A percentile compares a stretch with the other conserved stretches of the same genome.
phyloP scores from a whole-genome alignment of 1,140 invertebrate genomes.

The Coenobita brevimanus region DNA sequence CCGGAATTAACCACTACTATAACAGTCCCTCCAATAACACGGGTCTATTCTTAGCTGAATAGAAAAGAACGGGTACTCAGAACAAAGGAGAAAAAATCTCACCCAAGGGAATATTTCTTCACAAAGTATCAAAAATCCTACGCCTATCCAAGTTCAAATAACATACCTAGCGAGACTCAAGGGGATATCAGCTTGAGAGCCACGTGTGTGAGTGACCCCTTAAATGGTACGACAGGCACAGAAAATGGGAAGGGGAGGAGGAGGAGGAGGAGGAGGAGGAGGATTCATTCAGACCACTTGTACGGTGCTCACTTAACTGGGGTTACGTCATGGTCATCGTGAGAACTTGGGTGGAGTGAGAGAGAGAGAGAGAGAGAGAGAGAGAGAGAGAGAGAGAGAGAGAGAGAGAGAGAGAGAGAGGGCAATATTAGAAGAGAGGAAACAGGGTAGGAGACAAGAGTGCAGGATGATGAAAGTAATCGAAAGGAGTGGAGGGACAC shows the following conservation, averaged over 20 bases:
- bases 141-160: too few relatives aligned
- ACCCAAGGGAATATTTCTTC: too few relatives aligned
- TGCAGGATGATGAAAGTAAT: conserved; percentile 7
- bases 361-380: not conserved
- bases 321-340: not conserved
- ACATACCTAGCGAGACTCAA: too few relatives aligned
- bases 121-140: too few relatives aligned
- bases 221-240: not conserved
- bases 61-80: too few relatives aligned
- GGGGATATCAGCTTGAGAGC: too few relatives aligned
- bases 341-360: not conserved
- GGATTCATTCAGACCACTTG: not conserved
- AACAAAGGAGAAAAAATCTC: too few relatives aligned
- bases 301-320: not conserved
- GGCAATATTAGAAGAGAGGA: not conserved
- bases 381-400: conserved; percentile 2
- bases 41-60: too few relatives aligned
- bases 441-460: not conserved
- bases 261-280: not conserved
- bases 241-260: not conserved
- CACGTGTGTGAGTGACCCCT: too few relatives aligned
- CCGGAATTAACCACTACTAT: too few relatives aligned
- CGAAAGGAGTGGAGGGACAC: conserved; percentile 14
- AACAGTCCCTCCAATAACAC: too few relatives aligned
- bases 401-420: not conserved